Evolutionary conservation across 2,113 vertebrate species (phyloP).

Genomic region (Toxostoma redivivum): DNA sequence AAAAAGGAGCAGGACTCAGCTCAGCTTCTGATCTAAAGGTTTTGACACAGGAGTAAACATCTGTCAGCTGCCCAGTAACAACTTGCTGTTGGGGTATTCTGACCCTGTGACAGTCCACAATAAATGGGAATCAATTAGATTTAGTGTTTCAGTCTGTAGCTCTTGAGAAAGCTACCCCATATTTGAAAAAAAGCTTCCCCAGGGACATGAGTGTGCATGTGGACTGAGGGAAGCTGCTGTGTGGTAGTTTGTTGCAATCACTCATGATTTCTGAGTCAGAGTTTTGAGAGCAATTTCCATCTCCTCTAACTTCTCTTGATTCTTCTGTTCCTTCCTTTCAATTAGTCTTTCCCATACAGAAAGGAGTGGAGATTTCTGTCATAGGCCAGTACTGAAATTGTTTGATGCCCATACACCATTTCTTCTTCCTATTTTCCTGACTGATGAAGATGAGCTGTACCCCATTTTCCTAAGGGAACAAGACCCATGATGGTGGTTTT

Average conservation of each 20-base stretch:
- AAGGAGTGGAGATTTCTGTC: background rate
- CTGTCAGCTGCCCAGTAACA: background rate
- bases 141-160: background rate
- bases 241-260: background rate
- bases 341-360: background rate
- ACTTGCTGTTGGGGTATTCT: background rate
- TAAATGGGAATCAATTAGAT: background rate
- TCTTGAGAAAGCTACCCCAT: background rate
- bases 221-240: background rate
- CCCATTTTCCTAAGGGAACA: background rate
- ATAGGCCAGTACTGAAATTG: background rate
- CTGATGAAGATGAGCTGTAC: background rate
- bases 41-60: background rate
- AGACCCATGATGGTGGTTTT: accelerated
- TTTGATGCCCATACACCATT: background rate
- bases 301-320: background rate
- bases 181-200: background rate
- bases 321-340: background rate
- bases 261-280: background rate
- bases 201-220: background rate
- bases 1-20: background rate
- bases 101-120: background rate
- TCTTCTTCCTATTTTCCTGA: background rate
- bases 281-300: background rate
- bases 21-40: background rate